Percentiles rank a stretch among this genome's conserved stretches.
Evolutionary conservation across 2,888 invertebrate genomes (phyloP).

Genomic region (Pycnomerus fuliginosus): DNA sequence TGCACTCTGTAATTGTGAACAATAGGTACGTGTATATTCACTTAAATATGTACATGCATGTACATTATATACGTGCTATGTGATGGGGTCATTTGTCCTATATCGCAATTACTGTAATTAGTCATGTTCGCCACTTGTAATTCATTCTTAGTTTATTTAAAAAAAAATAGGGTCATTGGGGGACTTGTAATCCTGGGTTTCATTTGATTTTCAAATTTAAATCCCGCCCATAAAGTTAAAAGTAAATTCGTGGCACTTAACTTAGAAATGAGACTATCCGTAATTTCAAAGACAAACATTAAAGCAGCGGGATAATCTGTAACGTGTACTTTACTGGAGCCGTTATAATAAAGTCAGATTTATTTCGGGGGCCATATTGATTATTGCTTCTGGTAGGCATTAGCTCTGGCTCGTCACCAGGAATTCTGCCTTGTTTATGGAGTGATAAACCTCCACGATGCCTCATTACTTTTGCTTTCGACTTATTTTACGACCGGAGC

Average conservation of each 20-base stretch:
- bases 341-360: slow-evolving; percentile 38
- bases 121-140: slow-evolving; percentile 23
- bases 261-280: slow-evolving; percentile 9
- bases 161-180: slow-evolving; percentile 2
- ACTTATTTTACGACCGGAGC: slow-evolving; percentile 46
- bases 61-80: slow-evolving; percentile 25
- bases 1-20: slow-evolving; percentile 39
- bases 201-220: slow-evolving; percentile 37
- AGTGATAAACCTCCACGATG: slow-evolving; percentile 51
- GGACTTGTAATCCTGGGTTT: slow-evolving; percentile 9
- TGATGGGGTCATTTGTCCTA: slow-evolving; percentile 26
- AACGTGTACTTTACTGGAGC: slow-evolving; percentile 27
- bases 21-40: slow-evolving; percentile 29
- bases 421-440: slow-evolving; percentile 48
- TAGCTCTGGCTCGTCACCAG: slow-evolving; percentile 37
- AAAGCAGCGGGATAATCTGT: slow-evolving; percentile 15
- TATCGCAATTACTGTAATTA: slow-evolving; percentile 24
- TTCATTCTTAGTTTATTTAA: slow-evolving; percentile 22
- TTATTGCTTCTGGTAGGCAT: slow-evolving; percentile 36
- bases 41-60: slow-evolving; percentile 25
- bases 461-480: slow-evolving; percentile 49
- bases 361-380: slow-evolving; percentile 41
- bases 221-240: slow-evolving; percentile 42
- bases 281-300: slow-evolving; percentile 41
- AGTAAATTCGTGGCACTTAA: slow-evolving; percentile 26